These are phyloP conservation scores for Sphaeramia orbicularis DNA, from an alignment of 2,797 vertebrate genomes.

Conservation along the genomic window DNA sequence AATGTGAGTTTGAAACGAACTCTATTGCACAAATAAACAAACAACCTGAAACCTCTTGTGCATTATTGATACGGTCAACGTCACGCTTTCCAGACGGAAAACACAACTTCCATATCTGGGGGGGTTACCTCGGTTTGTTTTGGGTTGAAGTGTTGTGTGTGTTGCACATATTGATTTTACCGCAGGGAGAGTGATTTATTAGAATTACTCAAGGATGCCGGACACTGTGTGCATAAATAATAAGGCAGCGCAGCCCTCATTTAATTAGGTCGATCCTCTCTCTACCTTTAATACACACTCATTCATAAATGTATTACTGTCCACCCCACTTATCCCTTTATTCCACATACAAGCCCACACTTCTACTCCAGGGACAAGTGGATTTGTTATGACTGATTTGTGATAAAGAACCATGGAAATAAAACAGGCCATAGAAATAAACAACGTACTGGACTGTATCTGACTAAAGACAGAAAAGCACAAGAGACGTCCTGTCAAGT, in stretches of 20 bases:
- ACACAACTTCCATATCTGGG: conserved; percentile 41
- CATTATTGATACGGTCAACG: conserved; percentile 53
- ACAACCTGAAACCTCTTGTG: conserved; percentile 48
- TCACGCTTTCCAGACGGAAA: conserved; percentile 33
- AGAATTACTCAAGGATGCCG: conserved; percentile 62
- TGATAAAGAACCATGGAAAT: conserved; percentile 19
- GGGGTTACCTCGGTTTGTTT: conserved; percentile 63
- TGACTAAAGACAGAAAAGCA: no score
- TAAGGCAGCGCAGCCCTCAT: conserved; percentile 36
- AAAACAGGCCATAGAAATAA: background rate
- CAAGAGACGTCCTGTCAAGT: no score
- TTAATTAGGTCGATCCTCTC: conserved; percentile 53
- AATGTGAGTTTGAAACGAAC: conserved; percentile 41
- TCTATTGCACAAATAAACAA: conserved; percentile 64
- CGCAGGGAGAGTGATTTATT: conserved; percentile 72
- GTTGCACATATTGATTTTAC: conserved; percentile 71
- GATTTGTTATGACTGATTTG: conserved; percentile 15
- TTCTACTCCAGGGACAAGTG: conserved; percentile 10
- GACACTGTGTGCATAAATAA: conserved; percentile 72
- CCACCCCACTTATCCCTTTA: conserved; percentile 21
- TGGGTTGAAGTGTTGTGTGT: conserved; percentile 51
- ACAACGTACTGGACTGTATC: no score
- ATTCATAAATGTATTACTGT: conserved; percentile 36
- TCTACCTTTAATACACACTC: conserved; percentile 37
- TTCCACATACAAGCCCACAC: conserved; percentile 6